These are phyloP conservation scores for Porites rus DNA, from an alignment of 92 coral and sea anemone genomes.

Conservation along the genomic window DNA sequence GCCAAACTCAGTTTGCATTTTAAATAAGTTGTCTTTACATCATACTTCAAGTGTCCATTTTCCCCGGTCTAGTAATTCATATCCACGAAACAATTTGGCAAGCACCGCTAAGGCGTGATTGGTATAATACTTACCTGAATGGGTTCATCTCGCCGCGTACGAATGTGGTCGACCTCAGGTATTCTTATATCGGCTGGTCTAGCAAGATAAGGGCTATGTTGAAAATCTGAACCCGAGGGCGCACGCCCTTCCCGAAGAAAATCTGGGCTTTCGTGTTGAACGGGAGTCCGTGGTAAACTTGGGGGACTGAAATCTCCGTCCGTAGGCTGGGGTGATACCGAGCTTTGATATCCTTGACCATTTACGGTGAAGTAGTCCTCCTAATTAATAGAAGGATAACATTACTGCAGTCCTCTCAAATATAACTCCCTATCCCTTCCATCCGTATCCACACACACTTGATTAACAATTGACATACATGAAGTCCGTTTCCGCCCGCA, in stretches of 20 bases:
- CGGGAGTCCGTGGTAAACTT: slow-evolving; percentile 45
- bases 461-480: neutral
- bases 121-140: slow-evolving; percentile 34
- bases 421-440: neutral
- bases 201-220: slow-evolving; percentile 65
- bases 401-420: neutral
- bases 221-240: slow-evolving; percentile 43
- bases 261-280: slow-evolving; percentile 19
- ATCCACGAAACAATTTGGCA: neutral
- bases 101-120: neutral
- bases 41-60: neutral
- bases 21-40: too few species aligned
- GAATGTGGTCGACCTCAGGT: slow-evolving; percentile 56
- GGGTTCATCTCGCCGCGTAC: slow-evolving; percentile 16
- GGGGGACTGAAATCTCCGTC: slow-evolving; percentile 32
- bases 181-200: slow-evolving; percentile 52
- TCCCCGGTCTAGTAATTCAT: too few species aligned
- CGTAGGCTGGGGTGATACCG: slow-evolving; percentile 8
- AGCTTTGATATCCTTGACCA: slow-evolving; percentile 7
- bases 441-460: neutral
- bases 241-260: slow-evolving; percentile 22
- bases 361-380: slow-evolving; percentile 28
- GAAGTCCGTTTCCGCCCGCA: too few species aligned
- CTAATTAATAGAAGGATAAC: neutral
- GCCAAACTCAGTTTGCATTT: too few species aligned